Evolutionary conservation across 64 coral and sea anemone genomes (phyloP).

Genomic region (Montipora efflorescens): DNA sequence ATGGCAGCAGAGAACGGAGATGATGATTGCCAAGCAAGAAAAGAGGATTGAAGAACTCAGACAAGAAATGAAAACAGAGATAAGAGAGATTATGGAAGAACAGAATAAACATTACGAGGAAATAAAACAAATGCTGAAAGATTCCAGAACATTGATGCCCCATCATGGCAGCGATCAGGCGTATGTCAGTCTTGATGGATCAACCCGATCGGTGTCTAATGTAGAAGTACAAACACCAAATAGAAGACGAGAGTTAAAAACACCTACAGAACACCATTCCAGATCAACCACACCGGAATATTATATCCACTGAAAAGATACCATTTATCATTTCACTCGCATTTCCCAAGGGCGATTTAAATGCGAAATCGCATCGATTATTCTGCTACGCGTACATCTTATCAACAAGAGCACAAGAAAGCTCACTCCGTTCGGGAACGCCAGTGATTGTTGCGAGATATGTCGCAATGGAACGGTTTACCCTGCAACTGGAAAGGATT

Average conservation of each 20-base stretch:
- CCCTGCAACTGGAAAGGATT: too few species aligned
- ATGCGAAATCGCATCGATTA: too few species aligned
- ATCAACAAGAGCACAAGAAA: too few species aligned
- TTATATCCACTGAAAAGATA: slow-evolving; percentile 64
- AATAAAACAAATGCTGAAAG: slow-evolving; percentile 63
- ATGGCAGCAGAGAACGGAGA: slow-evolving; percentile 71
- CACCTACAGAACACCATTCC: slow-evolving; percentile 24
- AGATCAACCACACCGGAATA: slow-evolving; percentile 60
- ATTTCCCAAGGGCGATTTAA: too few species aligned
- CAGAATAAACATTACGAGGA: slow-evolving; percentile 82
- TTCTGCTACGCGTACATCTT: too few species aligned
- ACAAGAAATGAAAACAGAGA: slow-evolving; percentile 65
- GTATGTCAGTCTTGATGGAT: slow-evolving; percentile 74
- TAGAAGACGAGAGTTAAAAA: slow-evolving; percentile 30
- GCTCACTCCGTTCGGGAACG: too few species aligned
- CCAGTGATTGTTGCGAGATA: too few species aligned
- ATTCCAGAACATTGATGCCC: slow-evolving; percentile 34
- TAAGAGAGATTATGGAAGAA: slow-evolving; percentile 66
- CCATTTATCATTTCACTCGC: too few species aligned
- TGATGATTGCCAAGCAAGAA: slow-evolving; percentile 67
- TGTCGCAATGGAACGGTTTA: too few species aligned
- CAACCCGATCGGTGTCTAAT: slow-evolving; percentile 57
- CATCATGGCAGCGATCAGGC: slow-evolving; percentile 65
- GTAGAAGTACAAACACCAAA: not conserved
- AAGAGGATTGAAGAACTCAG: slow-evolving; percentile 81